Evolutionary conservation across 1,140 invertebrate species (phyloP).

Genomic region (Nasonia vitripennis): DNA sequence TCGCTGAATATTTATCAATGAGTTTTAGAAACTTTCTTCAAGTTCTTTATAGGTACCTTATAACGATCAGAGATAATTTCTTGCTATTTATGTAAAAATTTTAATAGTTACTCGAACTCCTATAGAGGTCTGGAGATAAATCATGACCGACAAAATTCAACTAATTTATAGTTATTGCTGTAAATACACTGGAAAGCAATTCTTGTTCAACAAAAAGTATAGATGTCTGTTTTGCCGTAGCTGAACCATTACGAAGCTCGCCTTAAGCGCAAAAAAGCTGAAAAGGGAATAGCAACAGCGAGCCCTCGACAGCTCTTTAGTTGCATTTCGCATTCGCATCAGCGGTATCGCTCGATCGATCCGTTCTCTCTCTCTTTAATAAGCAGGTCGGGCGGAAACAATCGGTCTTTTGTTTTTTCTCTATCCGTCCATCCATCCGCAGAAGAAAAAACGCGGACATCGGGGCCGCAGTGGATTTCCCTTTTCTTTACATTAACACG

Average conservation of each 20-base stretch:
- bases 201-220: not conserved
- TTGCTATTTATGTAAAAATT: not conserved
- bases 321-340: conserved; percentile 12
- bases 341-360: conserved; percentile 36
- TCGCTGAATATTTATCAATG: not conserved
- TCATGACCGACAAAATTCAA: too few relatives aligned
- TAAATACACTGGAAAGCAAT: not conserved
- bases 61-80: not conserved
- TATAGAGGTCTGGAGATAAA: not conserved
- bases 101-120: not conserved
- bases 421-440: not conserved
- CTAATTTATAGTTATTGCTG: too few relatives aligned
- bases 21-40: not conserved
- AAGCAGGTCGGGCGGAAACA: conserved; percentile 40
- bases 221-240: not conserved
- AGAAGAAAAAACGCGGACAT: not conserved
- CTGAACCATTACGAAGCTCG: not conserved
- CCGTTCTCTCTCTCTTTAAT: conserved; percentile 29
- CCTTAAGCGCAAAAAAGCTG: not conserved
- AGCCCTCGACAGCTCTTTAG: not conserved
- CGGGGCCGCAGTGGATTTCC: conserved; percentile 8
- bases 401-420: conserved; percentile 45
- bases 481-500: not conserved
- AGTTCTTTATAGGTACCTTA: not conserved
- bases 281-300: not conserved